Evolutionary conservation across 1,140 invertebrate genomes (phyloP).

Genomic region (Dryas iulia): DNA sequence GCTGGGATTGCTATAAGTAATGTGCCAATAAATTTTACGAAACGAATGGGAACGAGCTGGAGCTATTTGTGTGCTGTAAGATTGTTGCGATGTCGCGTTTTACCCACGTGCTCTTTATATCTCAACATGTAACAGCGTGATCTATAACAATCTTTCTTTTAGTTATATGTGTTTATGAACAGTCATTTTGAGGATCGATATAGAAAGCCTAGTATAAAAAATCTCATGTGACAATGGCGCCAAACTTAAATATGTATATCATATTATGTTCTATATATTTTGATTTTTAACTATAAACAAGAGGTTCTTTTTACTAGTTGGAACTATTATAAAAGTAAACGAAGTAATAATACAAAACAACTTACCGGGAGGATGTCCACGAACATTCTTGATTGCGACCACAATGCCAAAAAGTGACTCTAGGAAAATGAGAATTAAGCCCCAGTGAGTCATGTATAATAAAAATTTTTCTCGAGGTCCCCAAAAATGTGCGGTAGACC

Average conservation of each 20-base stretch:
- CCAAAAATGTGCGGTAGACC: constrained; percentile 60
- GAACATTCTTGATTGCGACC: constrained; percentile 44
- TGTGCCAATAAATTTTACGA: constrained; percentile 31
- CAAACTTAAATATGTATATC: too few relatives aligned
- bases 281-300: too few relatives aligned
- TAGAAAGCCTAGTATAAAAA: too few relatives aligned
- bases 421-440: constrained; percentile 55
- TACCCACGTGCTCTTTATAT: constrained; percentile 5
- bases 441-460: constrained; percentile 75
- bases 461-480: constrained; percentile 59
- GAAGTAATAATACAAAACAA: constrained; percentile 1
- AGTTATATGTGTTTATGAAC: too few relatives aligned
- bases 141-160: neutral
- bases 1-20: neutral
- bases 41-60: constrained; percentile 22
- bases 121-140: neutral
- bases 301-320: too few relatives aligned
- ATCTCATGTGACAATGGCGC: too few relatives aligned
- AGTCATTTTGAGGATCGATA: too few relatives aligned
- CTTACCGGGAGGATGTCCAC: constrained; percentile 45
- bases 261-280: too few relatives aligned
- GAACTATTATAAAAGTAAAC: too few relatives aligned
- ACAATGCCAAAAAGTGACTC: constrained; percentile 62
- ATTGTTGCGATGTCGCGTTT: constrained; percentile 9
- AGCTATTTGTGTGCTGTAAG: constrained; percentile 26